Percentiles rank a stretch among this genome's conserved stretches.
Evolutionary conservation across 2,113 vertebrate species (phyloP).

Genomic region (Spea bombifrons): DNA sequence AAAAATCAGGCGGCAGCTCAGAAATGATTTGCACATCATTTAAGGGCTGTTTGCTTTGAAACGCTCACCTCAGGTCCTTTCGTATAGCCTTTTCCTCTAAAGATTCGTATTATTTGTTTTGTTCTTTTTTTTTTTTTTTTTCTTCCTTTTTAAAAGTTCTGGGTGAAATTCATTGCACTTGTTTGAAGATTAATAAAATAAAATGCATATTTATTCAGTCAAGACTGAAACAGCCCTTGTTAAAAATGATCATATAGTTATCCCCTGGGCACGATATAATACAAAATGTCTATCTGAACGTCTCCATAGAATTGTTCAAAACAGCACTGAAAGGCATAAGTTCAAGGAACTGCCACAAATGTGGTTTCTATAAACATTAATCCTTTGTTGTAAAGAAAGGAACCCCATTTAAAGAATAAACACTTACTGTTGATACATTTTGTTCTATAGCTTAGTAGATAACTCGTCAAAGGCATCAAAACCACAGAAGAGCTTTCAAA

Average conservation of each 20-base stretch:
- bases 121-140: constrained; percentile 83
- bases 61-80: constrained; percentile 81
- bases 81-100: constrained; percentile 76
- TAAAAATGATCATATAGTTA: constrained; percentile 66
- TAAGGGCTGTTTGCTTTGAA: constrained; percentile 84
- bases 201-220: constrained; percentile 79
- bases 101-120: constrained; percentile 83
- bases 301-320: constrained; percentile 72
- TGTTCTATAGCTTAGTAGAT: constrained; percentile 53
- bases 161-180: constrained; percentile 80
- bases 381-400: constrained; percentile 60
- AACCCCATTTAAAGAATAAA: constrained; percentile 66
- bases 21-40: constrained; percentile 84
- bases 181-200: constrained; percentile 82
- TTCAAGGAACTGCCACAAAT: constrained; percentile 61
- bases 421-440: constrained; percentile 50
- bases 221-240: constrained; percentile 71
- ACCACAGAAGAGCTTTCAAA: background rate
- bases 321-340: constrained; percentile 65
- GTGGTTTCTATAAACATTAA: constrained; percentile 56
- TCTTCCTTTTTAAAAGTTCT: constrained; percentile 82
- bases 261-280: constrained; percentile 65
- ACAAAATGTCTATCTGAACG: constrained; percentile 71
- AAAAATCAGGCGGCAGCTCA: constrained; percentile 75
- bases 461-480: constrained; percentile 46